phyloP scores from a whole-genome alignment of 2,888 invertebrate genomes.

The Chrysotoxum bicinctum region DNA sequence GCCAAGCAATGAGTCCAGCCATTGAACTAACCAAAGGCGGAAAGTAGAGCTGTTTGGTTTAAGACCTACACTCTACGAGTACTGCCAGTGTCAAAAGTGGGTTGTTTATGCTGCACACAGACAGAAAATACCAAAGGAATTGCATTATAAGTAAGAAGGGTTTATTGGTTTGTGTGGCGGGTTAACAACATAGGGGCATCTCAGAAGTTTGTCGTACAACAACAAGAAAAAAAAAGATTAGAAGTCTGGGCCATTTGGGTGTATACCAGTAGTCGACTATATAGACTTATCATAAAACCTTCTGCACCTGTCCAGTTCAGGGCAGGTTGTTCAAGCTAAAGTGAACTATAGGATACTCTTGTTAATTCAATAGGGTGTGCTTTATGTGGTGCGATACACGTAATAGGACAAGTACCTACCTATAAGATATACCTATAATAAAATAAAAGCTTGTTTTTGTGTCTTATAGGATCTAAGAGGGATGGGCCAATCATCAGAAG shows the following conservation, averaged over 20 bases:
- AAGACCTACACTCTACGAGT: not conserved
- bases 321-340: conserved; percentile 1
- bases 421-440: not conserved
- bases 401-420: not conserved
- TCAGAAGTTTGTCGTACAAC: conserved; percentile 6
- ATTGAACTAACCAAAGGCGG: conserved; percentile 61
- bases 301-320: conserved; percentile 44
- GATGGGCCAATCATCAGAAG: conserved; percentile 42
- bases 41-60: conserved; percentile 24
- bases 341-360: conserved; percentile 8
- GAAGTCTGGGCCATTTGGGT: conserved; percentile 20
- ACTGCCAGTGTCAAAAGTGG: conserved; percentile 27
- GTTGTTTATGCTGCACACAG: conserved; percentile 27
- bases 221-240: conserved; percentile 21
- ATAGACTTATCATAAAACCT: conserved; percentile 25
- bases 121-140: conserved; percentile 36
- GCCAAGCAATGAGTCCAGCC: conserved; percentile 67
- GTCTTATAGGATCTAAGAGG: not conserved
- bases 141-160: conserved; percentile 30
- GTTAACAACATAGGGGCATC: conserved; percentile 38
- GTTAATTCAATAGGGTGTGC: conserved; percentile 56
- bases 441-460: conserved; percentile 3
- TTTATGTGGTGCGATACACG: conserved; percentile 25
- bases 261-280: not conserved
- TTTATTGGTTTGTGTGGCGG: conserved; percentile 6